Percentiles rank a stretch among this genome's conserved stretches.
phyloP scores from a whole-genome alignment of 2,888 invertebrate genomes.

The Dryomyza anilis region DNA sequence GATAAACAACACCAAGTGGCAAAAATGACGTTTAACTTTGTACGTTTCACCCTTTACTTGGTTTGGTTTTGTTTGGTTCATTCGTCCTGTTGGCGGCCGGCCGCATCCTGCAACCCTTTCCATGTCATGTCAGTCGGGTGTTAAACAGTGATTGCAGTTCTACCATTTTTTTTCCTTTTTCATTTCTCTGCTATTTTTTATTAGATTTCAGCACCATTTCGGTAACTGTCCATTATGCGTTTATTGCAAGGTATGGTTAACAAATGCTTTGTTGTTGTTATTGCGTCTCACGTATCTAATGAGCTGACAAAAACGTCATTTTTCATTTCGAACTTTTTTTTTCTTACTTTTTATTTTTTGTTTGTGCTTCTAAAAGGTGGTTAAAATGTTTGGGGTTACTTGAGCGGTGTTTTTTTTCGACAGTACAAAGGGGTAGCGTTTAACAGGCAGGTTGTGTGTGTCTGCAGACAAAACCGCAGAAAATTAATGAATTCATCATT shows the following conservation, averaged over 20 bases:
- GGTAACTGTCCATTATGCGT: constrained; percentile 19
- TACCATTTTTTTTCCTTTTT: too few species aligned
- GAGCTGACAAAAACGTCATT: constrained; percentile 43
- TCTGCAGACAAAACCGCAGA: neutral
- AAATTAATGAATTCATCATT: constrained; percentile 1
- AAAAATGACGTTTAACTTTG: neutral
- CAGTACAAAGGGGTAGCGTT: neutral
- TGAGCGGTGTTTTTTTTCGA: neutral
- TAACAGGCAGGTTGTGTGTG: neutral
- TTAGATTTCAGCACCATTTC: neutral
- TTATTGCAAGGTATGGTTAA: constrained; percentile 36
- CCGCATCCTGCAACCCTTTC: neutral
- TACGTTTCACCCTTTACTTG: neutral
- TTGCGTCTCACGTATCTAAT: constrained; percentile 35
- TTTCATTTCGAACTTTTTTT: constrained; percentile 13
- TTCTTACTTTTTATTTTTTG: neutral
- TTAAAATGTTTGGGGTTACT: neutral
- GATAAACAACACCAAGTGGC: constrained; percentile 24
- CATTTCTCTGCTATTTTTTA: too few species aligned
- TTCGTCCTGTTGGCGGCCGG: neutral
- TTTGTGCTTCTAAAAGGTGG: neutral
- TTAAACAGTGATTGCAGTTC: constrained; percentile 15
- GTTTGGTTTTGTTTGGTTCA: constrained; percentile 12
- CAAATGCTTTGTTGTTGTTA: constrained; percentile 26
- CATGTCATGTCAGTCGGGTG: constrained; percentile 2